These are phyloP conservation scores for Prolemur simus DNA, from an alignment of 2,113 vertebrate genomes.

Conservation along the genomic window DNA sequence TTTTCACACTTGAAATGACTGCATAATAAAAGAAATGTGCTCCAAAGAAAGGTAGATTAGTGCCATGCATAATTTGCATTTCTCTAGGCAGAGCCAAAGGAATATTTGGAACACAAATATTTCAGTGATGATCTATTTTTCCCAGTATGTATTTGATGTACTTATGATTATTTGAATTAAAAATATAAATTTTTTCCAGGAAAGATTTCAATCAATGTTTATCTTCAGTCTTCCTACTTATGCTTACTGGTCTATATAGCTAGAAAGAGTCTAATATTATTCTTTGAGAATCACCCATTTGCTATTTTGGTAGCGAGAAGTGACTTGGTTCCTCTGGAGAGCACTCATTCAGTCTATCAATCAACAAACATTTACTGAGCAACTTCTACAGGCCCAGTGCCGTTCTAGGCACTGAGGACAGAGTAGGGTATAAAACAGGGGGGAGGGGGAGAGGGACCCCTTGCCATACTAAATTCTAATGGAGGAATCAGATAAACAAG, in stretches of 20 bases:
- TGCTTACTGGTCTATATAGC: background rate
- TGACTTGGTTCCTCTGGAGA: background rate
- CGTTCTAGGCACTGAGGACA: background rate
- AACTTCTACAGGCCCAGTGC: background rate
- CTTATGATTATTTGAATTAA: constrained; percentile 3
- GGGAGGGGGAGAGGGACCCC: background rate
- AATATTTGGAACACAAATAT: background rate
- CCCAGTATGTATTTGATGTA: background rate
- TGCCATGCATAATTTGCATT: background rate
- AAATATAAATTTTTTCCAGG: background rate
- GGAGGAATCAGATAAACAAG: background rate
- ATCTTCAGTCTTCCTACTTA: background rate
- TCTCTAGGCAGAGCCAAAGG: background rate
- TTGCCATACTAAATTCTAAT: background rate
- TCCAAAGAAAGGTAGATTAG: constrained; percentile 20
- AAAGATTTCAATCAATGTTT: background rate
- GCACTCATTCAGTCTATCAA: background rate
- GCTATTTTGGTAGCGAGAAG: background rate
- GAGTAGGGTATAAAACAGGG: background rate
- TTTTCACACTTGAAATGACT: constrained; percentile 16
- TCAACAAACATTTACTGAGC: background rate
- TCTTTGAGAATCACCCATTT: background rate
- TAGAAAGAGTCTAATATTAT: background rate
- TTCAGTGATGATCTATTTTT: background rate
- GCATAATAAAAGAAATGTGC: background rate